Evolutionary conservation across 1,140 invertebrate species (phyloP), one percentile per base, ranked within the genome.

Genomic region (Magallana ariakensis): DNA sequence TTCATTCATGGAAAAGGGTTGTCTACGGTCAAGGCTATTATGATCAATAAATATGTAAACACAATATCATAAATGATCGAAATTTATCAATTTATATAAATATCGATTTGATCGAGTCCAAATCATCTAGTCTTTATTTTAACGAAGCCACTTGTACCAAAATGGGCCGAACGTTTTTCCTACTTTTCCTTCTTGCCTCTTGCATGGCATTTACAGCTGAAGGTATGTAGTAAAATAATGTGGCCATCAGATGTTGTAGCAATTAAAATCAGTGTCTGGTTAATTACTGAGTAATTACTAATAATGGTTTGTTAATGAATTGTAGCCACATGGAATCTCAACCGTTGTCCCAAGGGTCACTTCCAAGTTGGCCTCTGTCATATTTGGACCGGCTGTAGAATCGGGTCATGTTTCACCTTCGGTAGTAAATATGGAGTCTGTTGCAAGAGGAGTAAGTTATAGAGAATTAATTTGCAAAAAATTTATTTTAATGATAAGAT

Each of bases 121-220:
- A 75, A 46, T 75, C 22, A 75, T 75, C 13, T 11, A 75, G 22
- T 75, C 66, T 11, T 26, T 13, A 75, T 13, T 19, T 19, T 5
- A 13, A 75, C 19, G 22, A 19, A 75, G 5, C 58, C 58, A 13
- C n/a, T 13, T 13, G 58, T 13, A 9, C 9, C 22, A 33, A 75
- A 19, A 75, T 75, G 66, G 22, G 66, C 66, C 22, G 22, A 22
- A 75, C 22, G 10, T 26, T 75, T 75, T 33, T 75, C 66, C 33
- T 75, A 13, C 22, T 75, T 75, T 75, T 75, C 22, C 9, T 75
- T 75, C 66, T 75, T 26, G 66, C 22, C 19, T 26, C 9, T 26
- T 75, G 66, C 66, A 75, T 75, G 66, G 66, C 66, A 4, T 75
- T 75, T 13, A 75, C 66, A 10, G 66, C 66, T 75, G 66, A 75